Evolutionary conservation across 2,888 invertebrate species (phyloP).

Genomic region (Anorthoa munda): DNA sequence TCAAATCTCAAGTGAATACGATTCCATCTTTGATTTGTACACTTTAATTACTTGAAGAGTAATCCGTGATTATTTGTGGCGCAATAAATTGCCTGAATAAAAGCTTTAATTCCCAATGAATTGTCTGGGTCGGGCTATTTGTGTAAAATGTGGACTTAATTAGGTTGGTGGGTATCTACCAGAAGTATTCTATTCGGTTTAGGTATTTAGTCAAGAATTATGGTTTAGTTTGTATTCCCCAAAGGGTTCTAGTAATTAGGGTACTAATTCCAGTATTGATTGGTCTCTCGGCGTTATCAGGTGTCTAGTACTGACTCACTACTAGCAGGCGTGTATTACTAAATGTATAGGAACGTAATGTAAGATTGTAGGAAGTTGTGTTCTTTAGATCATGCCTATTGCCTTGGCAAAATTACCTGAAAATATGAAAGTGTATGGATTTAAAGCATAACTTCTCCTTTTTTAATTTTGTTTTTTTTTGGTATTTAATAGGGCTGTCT

Average conservation of each 20-base stretch:
- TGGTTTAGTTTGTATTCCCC: neutral
- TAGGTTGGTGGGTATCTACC: conserved; percentile 16
- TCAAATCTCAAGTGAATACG: conserved; percentile 43
- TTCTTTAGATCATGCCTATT: neutral
- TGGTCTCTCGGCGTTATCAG: too few relatives aligned
- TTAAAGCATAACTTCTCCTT: neutral
- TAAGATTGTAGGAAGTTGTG: too few relatives aligned
- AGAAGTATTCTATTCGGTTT: neutral
- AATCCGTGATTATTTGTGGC: conserved; percentile 29
- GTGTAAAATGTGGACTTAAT: conserved; percentile 42
- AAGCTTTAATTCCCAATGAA: conserved; percentile 29
- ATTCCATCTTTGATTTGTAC: conserved; percentile 32
- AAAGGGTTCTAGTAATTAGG: neutral
- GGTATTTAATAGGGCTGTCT: neutral
- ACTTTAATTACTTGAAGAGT: conserved; percentile 44
- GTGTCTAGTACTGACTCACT: too few relatives aligned
- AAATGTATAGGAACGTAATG: too few relatives aligned
- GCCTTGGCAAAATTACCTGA: neutral
- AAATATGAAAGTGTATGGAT: neutral
- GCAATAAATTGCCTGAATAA: conserved; percentile 43
- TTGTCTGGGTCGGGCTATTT: conserved; percentile 4
- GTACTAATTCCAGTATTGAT: neutral
- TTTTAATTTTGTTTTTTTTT: rapidly evolving
- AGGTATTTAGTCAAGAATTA: neutral
- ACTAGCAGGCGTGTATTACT: too few relatives aligned